Evolutionary conservation across 2,113 vertebrate species (phyloP), one percentile per base, ranked within the genome.

Genomic region (Talpa occidentalis): DNA sequence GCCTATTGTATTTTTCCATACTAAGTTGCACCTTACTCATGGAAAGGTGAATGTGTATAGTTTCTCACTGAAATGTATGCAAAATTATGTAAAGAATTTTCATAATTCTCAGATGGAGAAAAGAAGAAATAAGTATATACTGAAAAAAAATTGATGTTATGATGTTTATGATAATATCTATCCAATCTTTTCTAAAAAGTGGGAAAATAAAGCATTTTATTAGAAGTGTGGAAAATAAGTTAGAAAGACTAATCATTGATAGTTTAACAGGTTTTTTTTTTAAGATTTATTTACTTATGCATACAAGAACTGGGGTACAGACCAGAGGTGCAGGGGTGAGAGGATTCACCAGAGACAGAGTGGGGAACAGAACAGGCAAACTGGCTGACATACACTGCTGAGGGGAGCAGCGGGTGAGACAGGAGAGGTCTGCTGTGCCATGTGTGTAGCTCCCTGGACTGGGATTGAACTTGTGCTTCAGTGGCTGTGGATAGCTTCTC

Each of bases 31-130:
- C 21, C 49, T 59, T 74, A 62, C 24, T 72, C 15, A 79, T 2
- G 6, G 26, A 93, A 95, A 88, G 24, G 37, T 35, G 74, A 93
- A 70, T 35, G 11, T 73, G 49, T 78, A 30, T 72, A 40, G 26
- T 30, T 80, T 56, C 19, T 62, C 4, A 14, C 69, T 77, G 35
- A 79, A 85, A 90, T 70, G 54, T 60, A 91, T 59, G 6, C 1
- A 62, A 62, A 95, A 40, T 60, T 62, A 52, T 77, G 26, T 60
- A 91, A 83, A 64, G 28, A 67, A n/a, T 40, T 59, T 88, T 30
- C 26, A 56, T 92, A 5, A 47, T 26, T 87, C 88, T 90, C 78
- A 77, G 52, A 40, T 91, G 40, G 15, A 17, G 76, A 91, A 90
- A 88, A 54, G 26, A 88, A 76, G 1, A 84, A 85, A 47, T 54